Percentiles rank a stretch among this genome's conserved stretches.
phyloP scores from a whole-genome alignment of 1,140 invertebrate species.

The Brachionus rubens region DNA sequence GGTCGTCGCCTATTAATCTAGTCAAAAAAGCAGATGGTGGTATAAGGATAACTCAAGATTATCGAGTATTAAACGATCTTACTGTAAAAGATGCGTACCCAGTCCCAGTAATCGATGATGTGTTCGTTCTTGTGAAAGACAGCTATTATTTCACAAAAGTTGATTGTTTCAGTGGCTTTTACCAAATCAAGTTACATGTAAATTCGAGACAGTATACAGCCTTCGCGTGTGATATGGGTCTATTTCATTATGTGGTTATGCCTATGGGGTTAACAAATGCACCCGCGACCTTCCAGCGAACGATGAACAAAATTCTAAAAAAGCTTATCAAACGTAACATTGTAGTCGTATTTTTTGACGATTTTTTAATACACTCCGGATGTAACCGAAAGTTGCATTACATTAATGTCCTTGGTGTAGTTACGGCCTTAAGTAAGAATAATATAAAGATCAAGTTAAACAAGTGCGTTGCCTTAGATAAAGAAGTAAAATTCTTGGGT shows the following conservation, averaged over 20 bases:
- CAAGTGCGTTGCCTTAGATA: slow-evolving; percentile 55
- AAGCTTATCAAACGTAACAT: neutral
- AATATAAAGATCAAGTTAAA: slow-evolving; percentile 57
- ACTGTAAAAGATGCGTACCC: neutral
- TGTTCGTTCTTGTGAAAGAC: neutral
- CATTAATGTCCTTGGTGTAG: slow-evolving; percentile 48
- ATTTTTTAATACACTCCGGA: neutral
- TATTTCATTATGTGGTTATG: slow-evolving; percentile 53
- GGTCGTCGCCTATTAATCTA: neutral
- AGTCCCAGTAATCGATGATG: neutral
- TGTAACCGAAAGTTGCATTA: neutral
- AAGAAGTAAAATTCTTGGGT: slow-evolving; percentile 42
- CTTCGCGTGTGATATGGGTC: neutral
- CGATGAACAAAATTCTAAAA: slow-evolving; percentile 50
- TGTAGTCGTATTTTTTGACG: neutral
- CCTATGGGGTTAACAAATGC: slow-evolving; percentile 59
- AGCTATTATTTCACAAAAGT: neutral
- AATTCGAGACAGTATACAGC: neutral
- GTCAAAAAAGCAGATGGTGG: neutral
- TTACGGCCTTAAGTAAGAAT: slow-evolving; percentile 52
- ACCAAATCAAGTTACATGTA: neutral
- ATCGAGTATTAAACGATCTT: neutral
- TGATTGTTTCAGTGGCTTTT: neutral
- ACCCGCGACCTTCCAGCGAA: slow-evolving; percentile 54
- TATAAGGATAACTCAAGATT: neutral